phyloP scores from a whole-genome alignment of 2,888 invertebrate genomes.

The Melikaiella ostensackeni region DNA sequence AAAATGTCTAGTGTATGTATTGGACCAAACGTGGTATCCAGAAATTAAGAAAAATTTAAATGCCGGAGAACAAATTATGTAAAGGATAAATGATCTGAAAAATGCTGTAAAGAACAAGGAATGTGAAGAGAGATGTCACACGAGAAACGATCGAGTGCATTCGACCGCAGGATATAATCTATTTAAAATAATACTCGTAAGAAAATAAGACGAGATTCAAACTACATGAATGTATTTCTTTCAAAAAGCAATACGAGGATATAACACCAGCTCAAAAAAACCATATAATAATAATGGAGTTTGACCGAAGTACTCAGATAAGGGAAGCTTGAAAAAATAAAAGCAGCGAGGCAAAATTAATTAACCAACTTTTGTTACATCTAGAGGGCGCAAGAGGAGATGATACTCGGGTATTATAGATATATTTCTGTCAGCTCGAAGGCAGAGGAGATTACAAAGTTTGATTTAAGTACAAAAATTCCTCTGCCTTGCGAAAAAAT shows the following conservation, averaged over 20 bases:
- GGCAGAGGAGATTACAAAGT: constrained; percentile 16
- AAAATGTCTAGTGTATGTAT: constrained; percentile 59
- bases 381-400: constrained; percentile 1
- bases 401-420: constrained; percentile 34
- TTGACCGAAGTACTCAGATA: constrained; percentile 43
- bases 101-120: constrained; percentile 4
- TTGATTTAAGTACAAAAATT: constrained; percentile 39
- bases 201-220: constrained; percentile 18
- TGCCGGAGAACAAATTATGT: constrained; percentile 28
- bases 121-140: constrained; percentile 13
- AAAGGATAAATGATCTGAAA: constrained; percentile 24
- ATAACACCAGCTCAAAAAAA: constrained; percentile 70
- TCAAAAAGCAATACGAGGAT: constrained; percentile 57
- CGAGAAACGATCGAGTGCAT: constrained; percentile 32
- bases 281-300: constrained; percentile 51
- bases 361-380: constrained; percentile 11
- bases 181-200: constrained; percentile 31
- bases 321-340: constrained; percentile 40
- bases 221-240: constrained; percentile 27
- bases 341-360: constrained; percentile 17
- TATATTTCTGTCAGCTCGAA: constrained; percentile 33
- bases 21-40: constrained; percentile 65
- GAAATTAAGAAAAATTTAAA: constrained; percentile 31
- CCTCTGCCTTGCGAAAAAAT: constrained; percentile 29
- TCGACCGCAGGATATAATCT: constrained; percentile 22